Percentiles rank a stretch among this genome's conserved stretches.
Evolutionary conservation across 2,113 vertebrate genomes (phyloP).

Genomic region (Potamarius usumacintae): DNA sequence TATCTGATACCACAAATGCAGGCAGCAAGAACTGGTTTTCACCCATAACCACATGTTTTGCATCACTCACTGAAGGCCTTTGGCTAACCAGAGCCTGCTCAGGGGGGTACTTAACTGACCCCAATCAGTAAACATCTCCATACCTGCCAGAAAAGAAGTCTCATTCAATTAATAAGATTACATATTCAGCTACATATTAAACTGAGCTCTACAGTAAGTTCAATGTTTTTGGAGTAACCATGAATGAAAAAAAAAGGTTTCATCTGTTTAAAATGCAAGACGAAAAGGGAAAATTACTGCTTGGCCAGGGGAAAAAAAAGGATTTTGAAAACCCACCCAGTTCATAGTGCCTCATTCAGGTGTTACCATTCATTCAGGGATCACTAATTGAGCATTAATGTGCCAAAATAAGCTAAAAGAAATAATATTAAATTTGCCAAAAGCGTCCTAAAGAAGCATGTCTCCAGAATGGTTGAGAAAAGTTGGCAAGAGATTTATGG

Average conservation of each 20-base stretch:
- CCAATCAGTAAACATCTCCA: conserved; percentile 52
- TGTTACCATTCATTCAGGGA: conserved; percentile 51
- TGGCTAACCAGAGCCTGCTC: conserved; percentile 28
- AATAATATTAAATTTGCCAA: conserved; percentile 73
- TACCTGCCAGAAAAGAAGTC: conserved; percentile 45
- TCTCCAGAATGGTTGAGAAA: conserved; percentile 53
- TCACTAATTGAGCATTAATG: conserved; percentile 73
- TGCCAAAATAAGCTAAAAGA: conserved; percentile 70
- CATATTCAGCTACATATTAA: conserved; percentile 33
- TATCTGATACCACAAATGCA: conserved; percentile 46
- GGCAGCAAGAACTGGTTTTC: conserved; percentile 46
- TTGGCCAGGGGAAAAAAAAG: conserved; percentile 25
- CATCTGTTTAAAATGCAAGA: conserved; percentile 51
- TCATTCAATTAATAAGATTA: conserved; percentile 49
- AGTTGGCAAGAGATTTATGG: conserved; percentile 74
- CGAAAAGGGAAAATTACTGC: conserved; percentile 45
- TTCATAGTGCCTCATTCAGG: conserved; percentile 43
- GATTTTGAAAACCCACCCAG: conserved; percentile 44
- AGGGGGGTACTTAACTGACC: conserved; percentile 49
- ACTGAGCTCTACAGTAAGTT: conserved; percentile 14
- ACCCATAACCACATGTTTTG: conserved; percentile 57
- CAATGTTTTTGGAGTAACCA: conserved; percentile 38
- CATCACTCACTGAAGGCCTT: conserved; percentile 46
- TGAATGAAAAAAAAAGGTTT: conserved; percentile 42
- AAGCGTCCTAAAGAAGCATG: conserved; percentile 67